Evolutionary conservation across 2,797 vertebrate species (phyloP).

Genomic region (Notolepis coatsorum): DNA sequence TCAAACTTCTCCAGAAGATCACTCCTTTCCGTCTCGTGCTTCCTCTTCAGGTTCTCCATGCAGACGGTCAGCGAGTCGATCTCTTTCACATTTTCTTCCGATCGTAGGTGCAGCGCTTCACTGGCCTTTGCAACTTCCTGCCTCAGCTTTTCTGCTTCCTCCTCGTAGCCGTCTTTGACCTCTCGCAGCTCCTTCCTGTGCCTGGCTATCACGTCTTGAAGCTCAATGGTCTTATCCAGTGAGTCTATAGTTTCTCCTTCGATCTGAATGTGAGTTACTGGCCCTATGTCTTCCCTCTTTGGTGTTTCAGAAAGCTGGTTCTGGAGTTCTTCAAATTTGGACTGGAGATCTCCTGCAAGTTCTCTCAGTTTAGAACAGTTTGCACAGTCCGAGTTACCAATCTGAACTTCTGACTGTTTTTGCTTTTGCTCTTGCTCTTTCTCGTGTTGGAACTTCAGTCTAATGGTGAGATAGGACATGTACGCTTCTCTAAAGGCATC

Average conservation of each 20-base stretch:
- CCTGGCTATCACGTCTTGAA: conserved; percentile 73
- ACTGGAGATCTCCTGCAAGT: conserved; percentile 60
- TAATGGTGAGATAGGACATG: conserved; percentile 67
- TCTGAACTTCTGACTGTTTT: conserved; percentile 32
- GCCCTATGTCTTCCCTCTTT: conserved; percentile 27
- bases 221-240: conserved; percentile 70
- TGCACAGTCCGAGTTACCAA: conserved; percentile 49
- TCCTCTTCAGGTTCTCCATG: conserved; percentile 81
- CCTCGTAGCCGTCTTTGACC: conserved; percentile 74
- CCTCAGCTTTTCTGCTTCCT: conserved; percentile 72
- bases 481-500: conserved; percentile 76
- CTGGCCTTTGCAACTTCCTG: conserved; percentile 65
- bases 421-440: conserved; percentile 44
- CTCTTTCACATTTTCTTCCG: conserved; percentile 80
- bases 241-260: conserved; percentile 76
- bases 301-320: conserved; percentile 37
- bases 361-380: conserved; percentile 71
- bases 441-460: conserved; percentile 63
- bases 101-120: conserved; percentile 67
- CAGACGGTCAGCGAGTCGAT: conserved; percentile 74
- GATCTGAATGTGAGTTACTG: conserved; percentile 60
- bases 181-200: conserved; percentile 78
- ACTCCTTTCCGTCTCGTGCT: conserved; percentile 72
- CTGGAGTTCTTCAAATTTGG: conserved; percentile 64
- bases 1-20: conserved; percentile 66